Conservation (phyloP, 2,888 invertebrate genomes). For the Lasioglossum lativentre region DNA sequence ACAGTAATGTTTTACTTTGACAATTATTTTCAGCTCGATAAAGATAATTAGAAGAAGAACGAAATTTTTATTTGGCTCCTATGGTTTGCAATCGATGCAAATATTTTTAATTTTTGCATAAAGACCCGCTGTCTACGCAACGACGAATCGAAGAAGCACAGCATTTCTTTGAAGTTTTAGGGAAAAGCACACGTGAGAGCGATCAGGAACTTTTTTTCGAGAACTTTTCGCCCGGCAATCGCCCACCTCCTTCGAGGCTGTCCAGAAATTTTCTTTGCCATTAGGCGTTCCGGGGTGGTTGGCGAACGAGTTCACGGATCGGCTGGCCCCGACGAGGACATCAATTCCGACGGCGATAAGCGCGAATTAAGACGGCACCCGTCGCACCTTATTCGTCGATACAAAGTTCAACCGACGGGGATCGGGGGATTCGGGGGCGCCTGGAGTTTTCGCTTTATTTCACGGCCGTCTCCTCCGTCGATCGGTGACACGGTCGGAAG, state of each 20-base stretch:
- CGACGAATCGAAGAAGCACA: not conserved
- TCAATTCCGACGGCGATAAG: constrained; percentile 44
- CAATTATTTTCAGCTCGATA: no score
- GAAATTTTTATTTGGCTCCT: no score
- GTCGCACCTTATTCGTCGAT: constrained; percentile 47
- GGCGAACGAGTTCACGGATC: constrained; percentile 5
- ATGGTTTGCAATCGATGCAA: no score
- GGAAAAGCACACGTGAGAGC: no score
- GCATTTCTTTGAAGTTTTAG: no score
- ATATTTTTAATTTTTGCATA: no score
- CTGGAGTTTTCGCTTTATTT: constrained; percentile 72
- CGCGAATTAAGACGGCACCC: constrained; percentile 52
- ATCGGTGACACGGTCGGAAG: constrained; percentile 48
- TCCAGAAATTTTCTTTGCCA: constrained; percentile 24
- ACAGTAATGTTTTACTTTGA: no score
- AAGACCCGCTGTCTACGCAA: no score
- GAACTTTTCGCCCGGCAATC: not conserved
- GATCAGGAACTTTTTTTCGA: not conserved
- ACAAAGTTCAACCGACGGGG: constrained; percentile 44
- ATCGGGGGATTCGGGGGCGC: not conserved
- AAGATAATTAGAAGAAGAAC: no score
- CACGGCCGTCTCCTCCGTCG: constrained; percentile 64
- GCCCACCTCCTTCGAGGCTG: not conserved
- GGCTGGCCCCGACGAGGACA: constrained; percentile 6
- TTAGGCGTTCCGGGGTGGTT: not conserved